These are phyloP conservation scores for Parauchenoglanis punctatus DNA, from an alignment of 2,797 vertebrate species.

Conservation along the genomic window DNA sequence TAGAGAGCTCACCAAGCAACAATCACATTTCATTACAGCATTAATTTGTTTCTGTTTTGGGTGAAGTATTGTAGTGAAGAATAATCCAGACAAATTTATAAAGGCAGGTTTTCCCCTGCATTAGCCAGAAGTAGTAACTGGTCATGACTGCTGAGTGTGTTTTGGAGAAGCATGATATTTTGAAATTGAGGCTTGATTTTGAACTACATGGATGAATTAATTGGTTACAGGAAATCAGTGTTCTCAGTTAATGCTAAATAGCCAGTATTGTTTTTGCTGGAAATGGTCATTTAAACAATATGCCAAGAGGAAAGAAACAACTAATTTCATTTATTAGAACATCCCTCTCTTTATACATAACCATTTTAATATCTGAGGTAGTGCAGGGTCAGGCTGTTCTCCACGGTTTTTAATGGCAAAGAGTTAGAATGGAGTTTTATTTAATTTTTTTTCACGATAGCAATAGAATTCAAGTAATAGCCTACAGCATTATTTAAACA, in stretches of 20 bases:
- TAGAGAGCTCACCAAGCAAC: constrained; percentile 50
- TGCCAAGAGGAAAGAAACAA: constrained; percentile 30
- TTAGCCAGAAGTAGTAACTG: neutral
- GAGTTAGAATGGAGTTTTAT: neutral
- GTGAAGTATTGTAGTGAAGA: constrained; percentile 19
- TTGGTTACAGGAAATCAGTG: constrained; percentile 17
- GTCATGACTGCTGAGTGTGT: neutral
- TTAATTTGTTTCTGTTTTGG: constrained; percentile 43
- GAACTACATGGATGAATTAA: neutral
- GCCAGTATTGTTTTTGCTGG: constrained; percentile 24
- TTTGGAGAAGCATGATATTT: neutral
- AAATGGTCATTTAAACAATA: constrained; percentile 37
- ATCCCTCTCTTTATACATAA: neutral
- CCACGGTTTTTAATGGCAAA: neutral
- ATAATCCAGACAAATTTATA: constrained; percentile 18
- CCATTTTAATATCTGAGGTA: neutral
- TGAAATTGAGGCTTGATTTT: constrained; percentile 7
- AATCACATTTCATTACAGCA: constrained; percentile 50
- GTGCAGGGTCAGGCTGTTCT: neutral
- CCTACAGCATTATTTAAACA: neutral
- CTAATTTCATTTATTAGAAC: constrained; percentile 22
- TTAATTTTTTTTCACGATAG: neutral
- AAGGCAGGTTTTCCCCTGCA: neutral
- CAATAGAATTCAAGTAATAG: neutral
- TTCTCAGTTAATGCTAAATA: constrained; percentile 12